These are phyloP conservation scores for Empis livida DNA, from an alignment of 2,888 invertebrate species.

Conservation along the genomic window DNA sequence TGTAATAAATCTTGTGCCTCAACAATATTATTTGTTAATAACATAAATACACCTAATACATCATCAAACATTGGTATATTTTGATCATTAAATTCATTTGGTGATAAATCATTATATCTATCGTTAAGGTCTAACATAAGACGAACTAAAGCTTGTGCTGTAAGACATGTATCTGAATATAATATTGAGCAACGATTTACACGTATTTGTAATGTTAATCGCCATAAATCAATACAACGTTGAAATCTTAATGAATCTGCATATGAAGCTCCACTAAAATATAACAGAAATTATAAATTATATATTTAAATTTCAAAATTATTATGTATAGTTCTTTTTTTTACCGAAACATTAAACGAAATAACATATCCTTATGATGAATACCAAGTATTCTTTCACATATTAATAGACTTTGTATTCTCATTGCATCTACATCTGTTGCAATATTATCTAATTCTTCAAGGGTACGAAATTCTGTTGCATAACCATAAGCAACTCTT, in stretches of 20 bases:
- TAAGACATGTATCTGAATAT: constrained; percentile 67
- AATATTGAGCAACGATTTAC: constrained; percentile 65
- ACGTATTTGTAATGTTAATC: constrained; percentile 65
- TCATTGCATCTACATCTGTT: constrained; percentile 70
- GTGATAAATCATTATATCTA: constrained; percentile 41
- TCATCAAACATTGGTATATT: constrained; percentile 51
- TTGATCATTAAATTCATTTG: constrained; percentile 36
- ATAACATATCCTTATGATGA: constrained; percentile 77
- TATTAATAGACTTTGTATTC: constrained; percentile 77
- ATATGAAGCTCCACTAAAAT: constrained; percentile 53
- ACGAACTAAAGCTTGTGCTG: constrained; percentile 73
- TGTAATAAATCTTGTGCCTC: constrained; percentile 41
- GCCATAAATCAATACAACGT: constrained; percentile 79
- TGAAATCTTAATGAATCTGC: constrained; percentile 63
- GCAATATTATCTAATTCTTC: constrained; percentile 61
- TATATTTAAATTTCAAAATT: neutral
- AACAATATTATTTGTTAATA: constrained; percentile 51
- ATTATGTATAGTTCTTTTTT: neutral
- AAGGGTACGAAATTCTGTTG: constrained; percentile 57
- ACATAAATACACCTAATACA: constrained; percentile 53
- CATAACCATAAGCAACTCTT: constrained; percentile 50
- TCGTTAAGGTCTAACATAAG: constrained; percentile 63
- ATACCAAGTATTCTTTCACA: constrained; percentile 77
- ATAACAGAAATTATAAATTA: neutral
- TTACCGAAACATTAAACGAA: constrained; percentile 56